Evolutionary conservation across 2,113 vertebrate genomes (phyloP).

Genomic region (Todiramphus chloris): DNA sequence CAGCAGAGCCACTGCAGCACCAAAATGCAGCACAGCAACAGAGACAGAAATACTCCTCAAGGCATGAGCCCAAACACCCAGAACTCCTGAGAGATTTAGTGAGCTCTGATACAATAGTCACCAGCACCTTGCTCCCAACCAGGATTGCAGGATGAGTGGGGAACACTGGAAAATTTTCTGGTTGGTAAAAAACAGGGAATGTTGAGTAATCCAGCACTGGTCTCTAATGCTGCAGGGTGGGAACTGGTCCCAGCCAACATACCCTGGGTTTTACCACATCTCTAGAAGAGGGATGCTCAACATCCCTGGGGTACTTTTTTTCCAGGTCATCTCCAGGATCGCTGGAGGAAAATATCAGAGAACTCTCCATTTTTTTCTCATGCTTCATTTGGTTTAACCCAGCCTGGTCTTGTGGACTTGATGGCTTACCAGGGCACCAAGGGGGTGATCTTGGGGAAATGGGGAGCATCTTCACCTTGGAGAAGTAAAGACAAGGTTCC

Average conservation of each 20-base stretch:
- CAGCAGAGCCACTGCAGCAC: not conserved
- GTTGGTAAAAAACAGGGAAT: not conserved
- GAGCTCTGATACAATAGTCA: not conserved
- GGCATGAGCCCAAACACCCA: not conserved
- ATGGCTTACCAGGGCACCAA: not conserved
- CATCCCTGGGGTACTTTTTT: not conserved
- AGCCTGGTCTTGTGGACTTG: not conserved
- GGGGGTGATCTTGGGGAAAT: not conserved
- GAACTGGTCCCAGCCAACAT: not conserved
- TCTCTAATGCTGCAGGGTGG: not conserved
- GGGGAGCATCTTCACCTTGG: not conserved
- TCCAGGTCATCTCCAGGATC: not conserved
- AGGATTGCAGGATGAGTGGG: not conserved
- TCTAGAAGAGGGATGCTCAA: not conserved
- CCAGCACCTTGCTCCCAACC: not conserved
- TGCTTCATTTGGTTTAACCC: not conserved
- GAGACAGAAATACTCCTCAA: not conserved
- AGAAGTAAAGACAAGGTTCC: not conserved
- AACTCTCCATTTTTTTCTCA: not conserved
- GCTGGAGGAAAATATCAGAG: not conserved
- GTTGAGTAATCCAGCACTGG: not conserved
- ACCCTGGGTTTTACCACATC: not conserved
- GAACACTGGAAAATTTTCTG: not conserved
- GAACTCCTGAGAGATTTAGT: constrained; percentile 9
- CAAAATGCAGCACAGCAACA: not conserved